Base-by-base conservation (phyloP, 2,888 invertebrate genomes). In the Germaria angustata region DNA sequence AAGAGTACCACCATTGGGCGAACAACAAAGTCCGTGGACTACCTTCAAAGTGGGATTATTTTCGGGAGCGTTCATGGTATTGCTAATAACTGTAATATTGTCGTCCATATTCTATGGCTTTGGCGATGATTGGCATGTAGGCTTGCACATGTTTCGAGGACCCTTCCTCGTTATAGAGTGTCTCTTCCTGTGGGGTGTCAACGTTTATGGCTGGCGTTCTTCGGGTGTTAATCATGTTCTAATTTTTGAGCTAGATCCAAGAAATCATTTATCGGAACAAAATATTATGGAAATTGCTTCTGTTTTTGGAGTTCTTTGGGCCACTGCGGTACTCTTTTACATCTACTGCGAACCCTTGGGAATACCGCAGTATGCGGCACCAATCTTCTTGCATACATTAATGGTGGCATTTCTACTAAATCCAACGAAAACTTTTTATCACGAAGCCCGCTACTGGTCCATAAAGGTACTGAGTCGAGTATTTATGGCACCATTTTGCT, bases 41-140 rank as follows among this genome's bases (percentile, higher is more conserved):
- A 96, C 96, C 1, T 96, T 96, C 87, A 95, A 95, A 92, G 95
- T 95, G 90, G 97, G 97, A 0, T 92, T 97, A 3, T 97, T 96
- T 90, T 94, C 95, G 7, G 97, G 97, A 22, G 94, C 95, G 28
- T 96, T 97, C 90, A 91, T 96, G 71, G 94, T 97, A 15, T 92
- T 97, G 11, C 91, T 95, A 46, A 92, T 94, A 22, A 94, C 95
- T 36, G 95, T 96, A 41, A 92, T 95, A 69, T 90, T 96, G 63
- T 94, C 96, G 85, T 94, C 95, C 93, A 88, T 90, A 85, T 92
- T 91, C 81, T 90, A 90, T 81, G 89, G 89, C 17, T 88, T 91
- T 20, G 91, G 91, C 20, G 92, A 93, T 83, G 93, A 94, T 86
- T 93, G 95, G 92, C 92, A 93, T 88, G 94, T 95, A 17, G 95